Evolutionary conservation across 2,797 vertebrate genomes (phyloP).

Genomic region (Tapirus indicus): DNA sequence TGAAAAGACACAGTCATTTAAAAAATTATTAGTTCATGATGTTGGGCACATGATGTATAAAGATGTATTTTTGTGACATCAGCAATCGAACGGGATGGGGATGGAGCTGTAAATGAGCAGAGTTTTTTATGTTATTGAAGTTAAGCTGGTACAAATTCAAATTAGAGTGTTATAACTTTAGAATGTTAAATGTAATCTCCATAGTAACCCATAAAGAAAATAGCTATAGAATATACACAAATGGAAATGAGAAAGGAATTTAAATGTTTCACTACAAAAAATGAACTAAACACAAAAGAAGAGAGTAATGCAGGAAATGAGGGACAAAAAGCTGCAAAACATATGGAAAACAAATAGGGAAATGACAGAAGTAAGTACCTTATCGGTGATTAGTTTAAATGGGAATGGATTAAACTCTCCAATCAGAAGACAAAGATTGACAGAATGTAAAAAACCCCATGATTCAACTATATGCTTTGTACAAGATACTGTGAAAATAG

Average conservation of each 20-base stretch:
- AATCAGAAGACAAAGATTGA: neutral
- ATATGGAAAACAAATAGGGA: neutral
- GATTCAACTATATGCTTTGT: neutral
- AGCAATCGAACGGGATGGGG: neutral
- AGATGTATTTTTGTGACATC: neutral
- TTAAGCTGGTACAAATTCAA: neutral
- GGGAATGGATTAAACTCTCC: neutral
- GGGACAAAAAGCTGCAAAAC: neutral
- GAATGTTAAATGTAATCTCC: neutral
- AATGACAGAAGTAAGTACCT: neutral
- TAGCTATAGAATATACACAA: neutral
- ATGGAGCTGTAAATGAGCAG: neutral
- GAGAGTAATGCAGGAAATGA: neutral
- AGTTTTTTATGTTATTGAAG: neutral
- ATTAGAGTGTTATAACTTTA: neutral
- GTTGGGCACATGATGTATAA: neutral
- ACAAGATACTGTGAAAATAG: neutral
- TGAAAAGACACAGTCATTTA: neutral
- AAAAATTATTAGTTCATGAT: neutral
- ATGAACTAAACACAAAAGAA: neutral
- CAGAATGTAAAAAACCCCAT: neutral
- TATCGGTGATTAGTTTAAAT: neutral
- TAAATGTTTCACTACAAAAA: neutral
- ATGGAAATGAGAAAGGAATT: neutral
- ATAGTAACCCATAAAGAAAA: neutral